Evolutionary conservation across 2,888 invertebrate species (phyloP).

Genomic region (Eurytoma adleriae): DNA sequence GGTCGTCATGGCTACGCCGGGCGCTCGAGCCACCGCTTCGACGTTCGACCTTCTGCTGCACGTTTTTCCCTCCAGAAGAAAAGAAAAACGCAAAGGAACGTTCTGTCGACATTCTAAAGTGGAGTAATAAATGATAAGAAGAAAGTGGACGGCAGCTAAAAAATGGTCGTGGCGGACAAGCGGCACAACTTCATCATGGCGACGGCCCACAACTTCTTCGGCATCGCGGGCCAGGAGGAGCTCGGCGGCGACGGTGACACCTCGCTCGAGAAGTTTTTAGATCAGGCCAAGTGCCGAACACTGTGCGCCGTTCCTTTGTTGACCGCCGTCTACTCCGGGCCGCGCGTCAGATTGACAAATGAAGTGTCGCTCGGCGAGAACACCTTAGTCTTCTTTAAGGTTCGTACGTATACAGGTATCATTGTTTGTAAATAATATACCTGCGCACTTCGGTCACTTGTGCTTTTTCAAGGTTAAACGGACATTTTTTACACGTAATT

Average conservation of each 20-base stretch:
- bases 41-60: neutral
- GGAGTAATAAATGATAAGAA: too few species aligned
- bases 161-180: conserved; percentile 66
- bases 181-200: conserved; percentile 67
- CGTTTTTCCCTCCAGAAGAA: neutral
- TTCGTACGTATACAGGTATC: conserved; percentile 48
- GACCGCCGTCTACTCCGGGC: conserved; percentile 39
- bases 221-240: conserved; percentile 57
- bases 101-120: too few species aligned
- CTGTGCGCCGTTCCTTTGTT: conserved; percentile 65
- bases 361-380: conserved; percentile 66
- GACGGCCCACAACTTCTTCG: conserved; percentile 72
- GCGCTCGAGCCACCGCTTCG: neutral
- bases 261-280: conserved; percentile 70
- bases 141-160: neutral
- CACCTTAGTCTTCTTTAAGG: conserved; percentile 73
- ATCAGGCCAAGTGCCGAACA: conserved; percentile 67
- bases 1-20: conserved; percentile 48
- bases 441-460: too few species aligned
- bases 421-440: neutral
- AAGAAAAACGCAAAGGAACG: too few species aligned
- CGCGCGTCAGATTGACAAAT: conserved; percentile 64
- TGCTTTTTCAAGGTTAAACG: too few species aligned
- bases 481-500: too few species aligned
- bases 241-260: conserved; percentile 58